These are phyloP conservation scores for Poeciliopsis occidentalis DNA, from an alignment of 2,113 vertebrate species.

Conservation along the genomic window DNA sequence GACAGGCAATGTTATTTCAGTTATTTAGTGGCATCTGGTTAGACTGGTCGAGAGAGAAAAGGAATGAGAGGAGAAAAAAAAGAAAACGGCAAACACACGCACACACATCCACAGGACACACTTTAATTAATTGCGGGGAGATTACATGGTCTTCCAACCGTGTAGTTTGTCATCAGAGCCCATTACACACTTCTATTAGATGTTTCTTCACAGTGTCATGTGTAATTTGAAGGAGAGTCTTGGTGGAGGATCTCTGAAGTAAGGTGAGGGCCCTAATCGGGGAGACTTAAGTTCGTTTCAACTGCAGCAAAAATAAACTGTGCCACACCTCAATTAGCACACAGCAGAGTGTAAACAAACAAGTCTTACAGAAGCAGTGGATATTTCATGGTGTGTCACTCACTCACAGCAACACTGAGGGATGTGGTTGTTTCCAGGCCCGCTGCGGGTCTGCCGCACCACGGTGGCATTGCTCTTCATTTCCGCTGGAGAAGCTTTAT, in stretches of 20 bases:
- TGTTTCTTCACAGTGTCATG: conserved; percentile 99
- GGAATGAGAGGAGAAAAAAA: conserved; percentile 24
- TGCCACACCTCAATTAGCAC: conserved; percentile 74
- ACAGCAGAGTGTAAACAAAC: conserved; percentile 77
- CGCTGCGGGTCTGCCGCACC: conserved; percentile 45
- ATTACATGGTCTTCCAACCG: conserved; percentile 99
- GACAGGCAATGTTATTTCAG: conserved; percentile 96
- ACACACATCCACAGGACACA: conserved; percentile 82
- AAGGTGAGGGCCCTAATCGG: conserved; percentile 86
- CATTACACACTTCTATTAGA: conserved; percentile 99
- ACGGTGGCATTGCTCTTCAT: conserved; percentile 74
- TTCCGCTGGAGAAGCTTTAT: conserved; percentile 69
- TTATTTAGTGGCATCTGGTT: conserved; percentile 97
- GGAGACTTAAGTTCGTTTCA: conserved; percentile 69
- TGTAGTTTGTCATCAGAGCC: conserved; percentile 99
- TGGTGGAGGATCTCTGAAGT: conserved; percentile 86
- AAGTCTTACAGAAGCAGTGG: conserved; percentile 55
- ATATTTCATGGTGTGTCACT: conserved; percentile 79
- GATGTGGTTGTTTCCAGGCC: conserved; percentile 51
- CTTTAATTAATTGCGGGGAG: conserved; percentile 99
- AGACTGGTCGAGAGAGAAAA: conserved; percentile 64
- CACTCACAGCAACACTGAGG: conserved; percentile 55
- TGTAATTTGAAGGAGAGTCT: conserved; percentile 97
- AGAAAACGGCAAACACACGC: conserved; percentile 52
- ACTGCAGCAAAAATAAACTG: conserved; percentile 69